Evolutionary conservation across 30 jellyfish, hydroid and myxozoan species (phyloP), one percentile per base, ranked within the genome.

Genomic region (Clytia hemisphaerica): DNA sequence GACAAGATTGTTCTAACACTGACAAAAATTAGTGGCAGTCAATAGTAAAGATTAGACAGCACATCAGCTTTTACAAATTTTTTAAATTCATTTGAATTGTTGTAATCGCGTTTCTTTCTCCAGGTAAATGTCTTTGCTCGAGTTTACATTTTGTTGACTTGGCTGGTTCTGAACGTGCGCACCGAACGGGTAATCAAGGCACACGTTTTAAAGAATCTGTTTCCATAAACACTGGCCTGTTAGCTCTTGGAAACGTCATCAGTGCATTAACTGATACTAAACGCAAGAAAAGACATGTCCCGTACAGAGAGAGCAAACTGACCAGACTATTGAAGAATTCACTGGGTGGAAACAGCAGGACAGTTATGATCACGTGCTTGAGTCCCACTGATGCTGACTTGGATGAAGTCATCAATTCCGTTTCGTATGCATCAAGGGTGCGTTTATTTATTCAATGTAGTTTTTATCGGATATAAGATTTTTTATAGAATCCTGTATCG

Each of bases 151-250:
- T 90, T 59, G 98, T 82, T 54, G 98, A 90, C 60, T 80, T 90
- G 4, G 98, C 98, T 71, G 98, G 98, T 16, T 90, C 98, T 49
- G 98, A 90, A 57, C 64, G 98, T 35, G 88, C 84, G 4, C 98
- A 90, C 40, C 92, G 92, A 45, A 78, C 98, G 57, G 93, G 92
- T 61, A 90, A 82, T 67, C 95, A 80, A 69, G 98, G 98, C 21
- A 95, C 82, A 64, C 24, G 98, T 45, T 90, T 90, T 71, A 59
- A 89, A 16, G 98, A 90, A 58, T 90, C 98, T 1, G 83, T 90
- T 48, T 90, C 93, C 14, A 90, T 90, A 2, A 90, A 90, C 76
- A 67, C 78, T 21, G 98, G 98, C 10, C 83, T 90, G 2, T 89
- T 90, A 5, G 95, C 98, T 1, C 73, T 90, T 19, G 98, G 98